phyloP scores from a whole-genome alignment of 2,888 invertebrate genomes.

The Amphipoea oculea region DNA sequence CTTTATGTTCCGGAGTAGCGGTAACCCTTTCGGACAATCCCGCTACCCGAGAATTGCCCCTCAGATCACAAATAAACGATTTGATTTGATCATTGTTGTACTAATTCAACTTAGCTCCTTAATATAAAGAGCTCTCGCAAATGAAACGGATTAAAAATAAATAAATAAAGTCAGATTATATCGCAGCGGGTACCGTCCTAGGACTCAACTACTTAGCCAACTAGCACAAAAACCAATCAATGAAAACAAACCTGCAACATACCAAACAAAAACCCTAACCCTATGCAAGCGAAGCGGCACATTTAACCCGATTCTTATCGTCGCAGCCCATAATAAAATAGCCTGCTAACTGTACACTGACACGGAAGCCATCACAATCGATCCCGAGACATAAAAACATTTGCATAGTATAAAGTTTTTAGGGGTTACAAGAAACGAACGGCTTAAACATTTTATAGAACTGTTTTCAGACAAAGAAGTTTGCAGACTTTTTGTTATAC shows the following conservation, averaged over 20 bases:
- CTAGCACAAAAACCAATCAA: conserved; percentile 16
- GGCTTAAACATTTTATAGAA: conserved; percentile 48
- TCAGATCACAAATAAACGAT: too few relatives aligned
- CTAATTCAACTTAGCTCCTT: not conserved
- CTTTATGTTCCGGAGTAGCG: too few relatives aligned
- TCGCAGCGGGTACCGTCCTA: not conserved
- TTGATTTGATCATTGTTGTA: not conserved
- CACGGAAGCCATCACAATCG: conserved; percentile 78
- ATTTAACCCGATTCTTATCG: conserved; percentile 71
- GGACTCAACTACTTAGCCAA: not conserved
- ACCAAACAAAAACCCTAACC: conserved; percentile 27
- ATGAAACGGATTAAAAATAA: not conserved
- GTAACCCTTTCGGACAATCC: too few relatives aligned
- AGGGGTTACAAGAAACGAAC: conserved; percentile 58
- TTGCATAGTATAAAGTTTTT: conserved; percentile 71
- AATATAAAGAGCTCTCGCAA: too few relatives aligned
- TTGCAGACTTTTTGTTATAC: conserved; percentile 58
- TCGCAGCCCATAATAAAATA: conserved; percentile 76
- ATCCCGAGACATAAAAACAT: conserved; percentile 73
- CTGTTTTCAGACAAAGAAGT: conserved; percentile 62
- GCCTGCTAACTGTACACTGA: conserved; percentile 74
- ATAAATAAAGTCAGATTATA: not conserved
- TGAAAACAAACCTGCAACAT: conserved; percentile 20
- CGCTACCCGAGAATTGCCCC: not conserved
- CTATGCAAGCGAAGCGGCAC: conserved; percentile 43